Evolutionary conservation across 2,113 vertebrate species (phyloP).

Genomic region (Bubo blakistoni): DNA sequence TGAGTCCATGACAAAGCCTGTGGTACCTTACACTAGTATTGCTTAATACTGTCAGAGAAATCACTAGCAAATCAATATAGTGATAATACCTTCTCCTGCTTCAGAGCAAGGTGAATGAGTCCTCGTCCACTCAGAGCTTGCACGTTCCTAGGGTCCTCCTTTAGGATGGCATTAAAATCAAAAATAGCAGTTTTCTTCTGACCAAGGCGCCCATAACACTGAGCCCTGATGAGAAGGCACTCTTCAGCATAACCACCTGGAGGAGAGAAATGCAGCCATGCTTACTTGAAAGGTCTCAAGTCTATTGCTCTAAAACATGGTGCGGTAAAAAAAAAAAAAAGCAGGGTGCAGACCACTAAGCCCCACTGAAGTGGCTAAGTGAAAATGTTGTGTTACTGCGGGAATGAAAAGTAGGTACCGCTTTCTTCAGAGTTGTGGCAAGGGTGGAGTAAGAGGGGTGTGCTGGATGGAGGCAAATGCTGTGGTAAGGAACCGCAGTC

Average conservation of each 20-base stretch:
- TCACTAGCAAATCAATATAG: not conserved
- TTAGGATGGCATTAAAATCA: constrained; percentile 85
- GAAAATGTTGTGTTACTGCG: not conserved
- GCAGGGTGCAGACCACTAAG: not conserved
- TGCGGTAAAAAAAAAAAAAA: too few species aligned
- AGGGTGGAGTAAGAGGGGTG: not conserved
- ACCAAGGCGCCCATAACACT: constrained; percentile 84
- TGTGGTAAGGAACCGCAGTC: not conserved
- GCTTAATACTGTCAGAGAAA: not conserved
- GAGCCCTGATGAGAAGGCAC: constrained; percentile 84
- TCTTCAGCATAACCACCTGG: constrained; percentile 80
- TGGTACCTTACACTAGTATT: not conserved
- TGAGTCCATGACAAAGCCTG: not conserved
- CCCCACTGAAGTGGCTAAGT: accelerated
- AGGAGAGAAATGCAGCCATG: not conserved
- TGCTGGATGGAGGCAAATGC: not conserved
- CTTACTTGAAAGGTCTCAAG: not conserved
- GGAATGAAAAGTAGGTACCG: not conserved
- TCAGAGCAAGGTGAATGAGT: constrained; percentile 82
- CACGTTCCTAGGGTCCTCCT: constrained; percentile 76
- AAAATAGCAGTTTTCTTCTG: constrained; percentile 92
- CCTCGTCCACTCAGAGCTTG: constrained; percentile 87
- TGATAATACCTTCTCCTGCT: constrained; percentile 82
- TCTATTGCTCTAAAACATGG: not conserved
- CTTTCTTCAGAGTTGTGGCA: not conserved